Evolutionary conservation across 2,888 invertebrate species (phyloP), one percentile per base, ranked within the genome.

Genomic region (Heliconius cydno): DNA sequence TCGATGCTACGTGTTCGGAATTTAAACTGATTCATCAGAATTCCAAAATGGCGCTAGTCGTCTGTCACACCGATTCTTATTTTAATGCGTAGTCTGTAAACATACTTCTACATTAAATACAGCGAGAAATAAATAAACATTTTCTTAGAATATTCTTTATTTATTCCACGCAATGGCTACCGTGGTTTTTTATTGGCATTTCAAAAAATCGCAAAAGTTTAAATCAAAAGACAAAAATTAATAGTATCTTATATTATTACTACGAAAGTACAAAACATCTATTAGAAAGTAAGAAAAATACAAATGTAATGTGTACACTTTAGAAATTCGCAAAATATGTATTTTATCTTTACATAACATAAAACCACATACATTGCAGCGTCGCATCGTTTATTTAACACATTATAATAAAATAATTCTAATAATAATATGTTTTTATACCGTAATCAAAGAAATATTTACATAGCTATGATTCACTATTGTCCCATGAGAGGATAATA

Each of bases 1-100:
- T 86, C 86, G 77, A 79, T 78, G 82, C 84, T 88, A 92, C 94
- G 94, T 93, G 93, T 88, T 88, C 85, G 83, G 92, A 91, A 90
- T 92, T 86, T 85, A 87, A 89, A 93, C 88, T 90, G 90, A 91
- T 87, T 92, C 92, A 92, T 92, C 89, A 84, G 86, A 87, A 92
- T 89, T 91, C 87, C 86, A 93, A 92, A 85, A 92, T 92, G 92
- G 93, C 83, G 88, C 85, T 85, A 90, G 91, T 90, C 82, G 88
- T 85, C 86, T 84, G 86, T 86, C 86, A 84, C 85, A 83, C 83
- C 83, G 84, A 81, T 82, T 84, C 84, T 74, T 80, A 83, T 82
- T 83, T 84, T 86, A 84, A 83, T 85, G 82, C 82, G 81, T 81
- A 82, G 82, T 83, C 77, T 78, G 81, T 80, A 78, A 80, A 73